Conservation (phyloP, 1,140 invertebrate genomes). For the Drepana arcuata region DNA sequence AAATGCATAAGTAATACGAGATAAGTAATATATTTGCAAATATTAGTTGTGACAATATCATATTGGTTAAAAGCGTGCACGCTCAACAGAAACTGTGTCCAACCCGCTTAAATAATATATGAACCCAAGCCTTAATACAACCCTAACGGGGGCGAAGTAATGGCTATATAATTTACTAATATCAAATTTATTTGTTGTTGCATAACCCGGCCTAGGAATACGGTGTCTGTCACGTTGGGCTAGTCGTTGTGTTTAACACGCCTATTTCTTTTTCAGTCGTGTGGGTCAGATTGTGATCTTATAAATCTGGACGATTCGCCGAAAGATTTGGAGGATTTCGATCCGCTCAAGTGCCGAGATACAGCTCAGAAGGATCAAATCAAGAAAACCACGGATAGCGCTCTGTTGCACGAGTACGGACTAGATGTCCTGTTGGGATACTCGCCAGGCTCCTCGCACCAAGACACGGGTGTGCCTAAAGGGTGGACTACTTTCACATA, state of each 20-base stretch:
- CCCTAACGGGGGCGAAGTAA: no score
- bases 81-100: no score
- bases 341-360: slow-evolving; percentile 53
- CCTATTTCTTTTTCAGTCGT: slow-evolving; percentile 56
- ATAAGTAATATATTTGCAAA: no score
- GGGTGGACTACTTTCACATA: slow-evolving; percentile 63
- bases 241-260: slow-evolving; percentile 24
- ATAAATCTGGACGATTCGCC: slow-evolving; percentile 62
- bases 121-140: no score
- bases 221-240: background rate
- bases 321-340: slow-evolving; percentile 52
- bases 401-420: slow-evolving; percentile 72
- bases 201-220: no score
- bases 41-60: no score
- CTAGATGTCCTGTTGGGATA: slow-evolving; percentile 56
- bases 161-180: no score
- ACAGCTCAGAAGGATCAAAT: slow-evolving; percentile 41
- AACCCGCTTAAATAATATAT: no score
- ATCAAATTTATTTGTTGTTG: no score
- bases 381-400: slow-evolving; percentile 59
- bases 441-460: slow-evolving; percentile 28
- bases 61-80: no score
- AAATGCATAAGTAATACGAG: no score
- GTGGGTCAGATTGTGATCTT: slow-evolving; percentile 52
- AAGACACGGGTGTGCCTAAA: slow-evolving; percentile 34